phyloP scores from a whole-genome alignment of 2,113 vertebrate genomes.

The Pseudolaguvia tuberculata region DNA sequence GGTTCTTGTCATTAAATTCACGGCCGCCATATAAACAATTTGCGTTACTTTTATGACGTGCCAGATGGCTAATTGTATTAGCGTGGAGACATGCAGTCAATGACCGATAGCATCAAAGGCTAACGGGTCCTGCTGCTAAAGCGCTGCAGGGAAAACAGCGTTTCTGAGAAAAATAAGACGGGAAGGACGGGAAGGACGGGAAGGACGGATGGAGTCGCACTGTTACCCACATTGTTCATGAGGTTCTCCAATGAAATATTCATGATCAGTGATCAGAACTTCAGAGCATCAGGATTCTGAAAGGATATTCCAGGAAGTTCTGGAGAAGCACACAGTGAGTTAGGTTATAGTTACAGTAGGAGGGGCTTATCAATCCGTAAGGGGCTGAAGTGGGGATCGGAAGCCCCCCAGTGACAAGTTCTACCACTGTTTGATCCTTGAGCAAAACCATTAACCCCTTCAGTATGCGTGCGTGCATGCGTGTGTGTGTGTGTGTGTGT shows the following conservation, averaged over 20 bases:
- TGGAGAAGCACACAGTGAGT: too few relatives aligned
- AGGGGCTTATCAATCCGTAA: too few relatives aligned
- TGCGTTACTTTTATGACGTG: constrained; percentile 26
- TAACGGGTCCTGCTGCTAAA: constrained; percentile 2
- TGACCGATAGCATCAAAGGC: constrained; percentile 36
- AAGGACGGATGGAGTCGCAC: not conserved
- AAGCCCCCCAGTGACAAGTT: too few relatives aligned
- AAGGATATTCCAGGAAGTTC: too few relatives aligned
- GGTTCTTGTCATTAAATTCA: not conserved
- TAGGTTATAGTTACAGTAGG: too few relatives aligned
- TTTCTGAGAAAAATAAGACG: not conserved
- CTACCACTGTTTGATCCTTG: too few relatives aligned
- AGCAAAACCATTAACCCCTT: too few relatives aligned
- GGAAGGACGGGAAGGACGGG: not conserved
- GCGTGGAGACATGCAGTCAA: constrained; percentile 15
- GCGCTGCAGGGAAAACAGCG: not conserved
- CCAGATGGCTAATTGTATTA: constrained; percentile 28
- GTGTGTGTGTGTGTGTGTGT: too few relatives aligned
- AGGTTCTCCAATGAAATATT: not conserved
- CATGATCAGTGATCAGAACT: not conserved
- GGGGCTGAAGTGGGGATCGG: too few relatives aligned
- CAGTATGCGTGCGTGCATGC: too few relatives aligned
- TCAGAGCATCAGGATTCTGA: not conserved
- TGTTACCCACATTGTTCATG: not conserved
- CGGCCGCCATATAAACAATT: constrained; percentile 12